Base-by-base conservation (phyloP, 2,888 invertebrate species). In the Stenolophus ochropezus region DNA sequence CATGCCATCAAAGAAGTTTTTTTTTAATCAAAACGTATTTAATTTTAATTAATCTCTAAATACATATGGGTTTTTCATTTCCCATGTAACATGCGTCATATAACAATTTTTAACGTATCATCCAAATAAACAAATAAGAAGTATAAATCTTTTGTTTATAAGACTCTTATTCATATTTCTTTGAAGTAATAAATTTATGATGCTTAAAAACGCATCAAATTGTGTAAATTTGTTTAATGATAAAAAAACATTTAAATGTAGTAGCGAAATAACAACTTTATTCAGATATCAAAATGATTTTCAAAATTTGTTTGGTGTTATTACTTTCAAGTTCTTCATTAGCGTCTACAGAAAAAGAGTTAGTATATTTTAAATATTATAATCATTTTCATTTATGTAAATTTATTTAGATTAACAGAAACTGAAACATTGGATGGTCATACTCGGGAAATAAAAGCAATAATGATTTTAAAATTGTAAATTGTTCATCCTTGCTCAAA, bases 401-500 rank as follows among this genome's bases (percentile, higher is more conserved):
- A 61, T 61, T 21, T 69, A 69, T n/a, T 27, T 18, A 33, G 65
- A 33, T 18, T 69, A 18, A 69, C 16, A 8, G 33, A 69, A 69
- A 42, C 27, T 4, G 33, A 33, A 33, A 27, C 18, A 27, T 69
- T 69, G 65, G 65, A 69, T 27, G 33, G 18, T 69, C 27, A 69
- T 33, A 69, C 65, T 14, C 65, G 65, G 33, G 65, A 69, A 69
- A 16, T 69, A 18, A 69, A 69, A 33, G 65, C 65, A 18, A 69
- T 69, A 8, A 33, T 69, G 14, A 69, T 69, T 69, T 33, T 69
- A 33, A 69, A 69, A 69, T 33, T 69, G 65, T 69, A 69, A 69
- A 42, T 69, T 69, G 4, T 4, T 14, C 8, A 18, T 4, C 0
- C 14, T 5, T 18, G 11, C 8, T 16, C 18, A 16, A 33, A 69